A percentile compares a stretch with the other conserved stretches of the same genome.
These are phyloP conservation scores for Brachionus angularis DNA, from an alignment of 1,140 invertebrate genomes.

Conservation along the genomic window DNA sequence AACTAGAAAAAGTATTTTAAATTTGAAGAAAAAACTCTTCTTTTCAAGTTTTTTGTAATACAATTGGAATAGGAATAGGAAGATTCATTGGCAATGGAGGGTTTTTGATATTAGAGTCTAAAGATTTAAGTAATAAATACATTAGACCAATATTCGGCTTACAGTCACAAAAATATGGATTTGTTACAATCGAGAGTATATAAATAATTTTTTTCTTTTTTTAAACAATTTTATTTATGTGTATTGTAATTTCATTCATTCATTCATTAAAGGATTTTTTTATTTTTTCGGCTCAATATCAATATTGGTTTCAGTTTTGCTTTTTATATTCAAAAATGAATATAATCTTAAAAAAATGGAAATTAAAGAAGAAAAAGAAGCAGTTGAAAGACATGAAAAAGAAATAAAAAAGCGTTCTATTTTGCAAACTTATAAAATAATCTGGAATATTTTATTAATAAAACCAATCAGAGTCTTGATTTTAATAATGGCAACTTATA, in stretches of 20 bases:
- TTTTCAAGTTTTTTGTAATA: conserved; percentile 17
- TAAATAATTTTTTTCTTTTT: not conserved
- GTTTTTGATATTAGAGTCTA: conserved; percentile 35
- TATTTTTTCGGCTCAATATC: conserved; percentile 17
- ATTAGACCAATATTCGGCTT: conserved; percentile 14
- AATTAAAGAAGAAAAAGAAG: not conserved
- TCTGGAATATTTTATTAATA: conserved; percentile 28
- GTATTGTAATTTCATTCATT: not conserved
- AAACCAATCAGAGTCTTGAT: conserved; percentile 15
- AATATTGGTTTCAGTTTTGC: not conserved
- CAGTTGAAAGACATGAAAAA: not conserved
- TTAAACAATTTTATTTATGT: not conserved
- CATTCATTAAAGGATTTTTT: conserved; percentile 6
- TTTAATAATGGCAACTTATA: not conserved
- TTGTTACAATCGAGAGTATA: conserved; percentile 22
- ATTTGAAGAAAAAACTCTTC: conserved; percentile 30
- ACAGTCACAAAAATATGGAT: not conserved
- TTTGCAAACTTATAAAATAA: conserved; percentile 26
- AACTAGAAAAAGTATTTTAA: not conserved
- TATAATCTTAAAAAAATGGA: conserved; percentile 9
- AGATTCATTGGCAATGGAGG: conserved; percentile 20
- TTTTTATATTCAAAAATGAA: conserved; percentile 29
- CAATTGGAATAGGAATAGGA: not conserved
- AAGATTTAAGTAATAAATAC: conserved; percentile 31
- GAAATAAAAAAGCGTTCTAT: conserved; percentile 13